Conservation (phyloP, 2,888 invertebrate species). For the Hermaeophaga mercurialis region DNA sequence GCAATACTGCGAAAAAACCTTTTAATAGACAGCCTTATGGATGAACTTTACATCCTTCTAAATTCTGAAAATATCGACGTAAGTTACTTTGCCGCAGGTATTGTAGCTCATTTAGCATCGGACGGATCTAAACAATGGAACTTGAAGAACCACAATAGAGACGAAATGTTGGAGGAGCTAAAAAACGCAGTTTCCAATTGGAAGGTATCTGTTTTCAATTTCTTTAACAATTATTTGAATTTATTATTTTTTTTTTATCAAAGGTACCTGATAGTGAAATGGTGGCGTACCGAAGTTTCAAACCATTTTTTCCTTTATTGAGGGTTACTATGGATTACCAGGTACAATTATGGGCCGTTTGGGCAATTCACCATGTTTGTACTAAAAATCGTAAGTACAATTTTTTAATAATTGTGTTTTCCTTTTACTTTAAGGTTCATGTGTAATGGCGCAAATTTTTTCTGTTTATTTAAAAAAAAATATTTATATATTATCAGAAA, state of each 20-base stretch:
- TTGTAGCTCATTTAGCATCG: constrained; percentile 71
- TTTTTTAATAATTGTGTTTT: no score
- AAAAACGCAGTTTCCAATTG: constrained; percentile 66
- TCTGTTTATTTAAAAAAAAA: no score
- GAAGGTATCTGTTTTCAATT: constrained; percentile 51
- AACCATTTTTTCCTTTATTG: constrained; percentile 72
- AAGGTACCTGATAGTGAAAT: constrained; percentile 71
- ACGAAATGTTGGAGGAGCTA: constrained; percentile 60
- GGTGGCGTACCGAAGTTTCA: constrained; percentile 75
- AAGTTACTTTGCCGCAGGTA: constrained; percentile 75
- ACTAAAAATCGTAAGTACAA: constrained; percentile 68
- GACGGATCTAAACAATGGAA: constrained; percentile 64
- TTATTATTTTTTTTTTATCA: not conserved
- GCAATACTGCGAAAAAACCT: constrained; percentile 50
- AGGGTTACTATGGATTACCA: constrained; percentile 64
- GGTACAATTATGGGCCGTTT: constrained; percentile 77
- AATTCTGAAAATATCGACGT: constrained; percentile 69
- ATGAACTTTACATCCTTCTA: constrained; percentile 47
- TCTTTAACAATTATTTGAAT: no score
- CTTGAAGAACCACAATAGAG: constrained; percentile 37
- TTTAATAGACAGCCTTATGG: constrained; percentile 46
- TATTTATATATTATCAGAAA: no score
- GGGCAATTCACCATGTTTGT: constrained; percentile 80
- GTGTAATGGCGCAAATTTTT: no score
- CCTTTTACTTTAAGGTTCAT: no score